Evolutionary conservation across 1,140 invertebrate genomes (phyloP), one percentile per base, ranked within the genome.

Genomic region (Helicoverpa zea): DNA sequence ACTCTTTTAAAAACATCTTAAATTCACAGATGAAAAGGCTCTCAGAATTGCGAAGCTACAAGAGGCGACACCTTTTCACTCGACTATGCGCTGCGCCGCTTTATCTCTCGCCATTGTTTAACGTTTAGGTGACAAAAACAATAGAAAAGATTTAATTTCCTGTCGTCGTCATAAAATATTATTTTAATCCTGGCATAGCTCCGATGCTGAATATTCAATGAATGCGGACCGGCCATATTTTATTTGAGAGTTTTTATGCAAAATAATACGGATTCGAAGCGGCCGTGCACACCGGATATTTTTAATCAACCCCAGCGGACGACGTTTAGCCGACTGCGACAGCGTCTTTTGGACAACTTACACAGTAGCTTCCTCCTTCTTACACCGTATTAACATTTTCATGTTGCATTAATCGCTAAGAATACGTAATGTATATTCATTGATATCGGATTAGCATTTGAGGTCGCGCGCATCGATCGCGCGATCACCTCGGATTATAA

Each of bases 61-160:
- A 54, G 75, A 61, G 35, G 18, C 29, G 13, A 12, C 23, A 43
- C 29, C 51, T 49, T 75, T 75, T 75, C 54, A 47, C 3, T 29
- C 30, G 52, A 23, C 72, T n/a, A 30, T 23, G 23, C 7, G 35
- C 29, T 43, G 13, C 73, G 73, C 18, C 35, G 56, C 58, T 51
- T 76, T 52, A 61, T 76, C 61, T 75, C 66, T 12, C 13, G 13
- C 47, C 79, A 56, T 80, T 80, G 79, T 81, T 66, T 18, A 52
- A 75, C 70, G 63, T 75, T 80, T 81, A 83, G 63, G 72, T 73
- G 79, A 85, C 80, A 82, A 84, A 94, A 94, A 85, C 85, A 88
- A 77, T 91, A 88, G 74, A 95, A 79, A 88, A 76, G 90, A 86
- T 87, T 89, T 87, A 89, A 89, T 89, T 89, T 89, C 87, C 87